Evolutionary conservation across 2,113 vertebrate genomes (phyloP), one percentile per base, ranked within the genome.

Genomic region (Indicator maculatus): DNA sequence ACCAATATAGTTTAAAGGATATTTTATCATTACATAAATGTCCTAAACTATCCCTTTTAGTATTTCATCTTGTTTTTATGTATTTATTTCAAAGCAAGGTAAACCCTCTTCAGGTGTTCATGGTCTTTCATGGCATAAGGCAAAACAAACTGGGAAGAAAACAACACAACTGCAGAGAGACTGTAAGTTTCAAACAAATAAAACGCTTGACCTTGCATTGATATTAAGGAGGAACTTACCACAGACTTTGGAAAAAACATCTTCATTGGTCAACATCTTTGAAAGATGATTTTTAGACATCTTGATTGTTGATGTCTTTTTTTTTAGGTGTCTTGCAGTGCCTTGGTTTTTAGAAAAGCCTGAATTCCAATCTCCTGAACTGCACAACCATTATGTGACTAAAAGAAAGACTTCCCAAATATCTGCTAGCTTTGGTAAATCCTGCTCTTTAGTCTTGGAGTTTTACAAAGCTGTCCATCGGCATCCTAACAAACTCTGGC

Each of bases 1-100:
- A 67, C 33, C 38, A 79, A 39, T 45, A 52, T 4, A 60, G 38
- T 77, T 89, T 73, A 83, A 85, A 83, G 58, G 36, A 7, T 11
- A 59, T 77, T 93, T 89, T 81, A 89, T 72, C 36, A 16, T 88
- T 93, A 83, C 83, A 58, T 86, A 86, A 86, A 91, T 88, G 52
- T 78, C 55, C 16, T 55, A 44, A 81, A 81, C 36, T 53, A 88
- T 91, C 55, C 19, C 13, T 79, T 87, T 63, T 21, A 95, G 61
- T 88, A 77, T 71, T 91, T 93, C 20, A 64, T 66, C 9, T 7
- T 21, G 41, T 92, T 64, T 83, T 38, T 28, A 70, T 85, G 91
- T 17, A 21, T 80, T 93, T 55, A 11, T 83, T 93, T 93, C n/a
- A 88, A 88, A 88, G 44, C 38, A 72, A 74, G 88, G 86, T 53